Percentiles rank a stretch among this genome's conserved stretches.
phyloP scores from a whole-genome alignment of 2,113 vertebrate species.

The Pteruthius melanotis region DNA sequence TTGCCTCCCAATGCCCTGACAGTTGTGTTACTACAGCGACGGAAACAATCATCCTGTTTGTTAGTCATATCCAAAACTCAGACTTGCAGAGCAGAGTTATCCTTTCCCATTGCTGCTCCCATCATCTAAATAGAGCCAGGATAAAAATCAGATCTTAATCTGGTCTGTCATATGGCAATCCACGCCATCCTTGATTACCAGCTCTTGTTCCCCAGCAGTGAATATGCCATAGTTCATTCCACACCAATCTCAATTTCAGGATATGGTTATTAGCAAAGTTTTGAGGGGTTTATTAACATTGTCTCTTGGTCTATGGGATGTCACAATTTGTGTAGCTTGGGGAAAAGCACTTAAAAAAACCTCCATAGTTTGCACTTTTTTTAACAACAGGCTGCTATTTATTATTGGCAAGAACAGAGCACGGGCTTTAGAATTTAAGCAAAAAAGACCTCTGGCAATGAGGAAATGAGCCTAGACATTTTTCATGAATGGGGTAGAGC shows the following conservation, averaged over 20 bases:
- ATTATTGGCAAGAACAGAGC: conserved; percentile 65
- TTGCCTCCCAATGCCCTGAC: not conserved
- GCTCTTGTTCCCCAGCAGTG: not conserved
- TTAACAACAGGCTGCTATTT: conserved; percentile 56
- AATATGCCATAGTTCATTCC: not conserved
- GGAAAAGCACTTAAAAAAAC: conserved; percentile 20
- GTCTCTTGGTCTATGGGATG: conserved; percentile 22
- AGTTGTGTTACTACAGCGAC: not conserved
- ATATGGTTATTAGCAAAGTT: conserved; percentile 44
- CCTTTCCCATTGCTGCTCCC: not conserved
- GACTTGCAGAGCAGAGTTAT: not conserved
- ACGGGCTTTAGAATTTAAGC: conserved; percentile 65
- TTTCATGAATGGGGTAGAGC: conserved; percentile 73
- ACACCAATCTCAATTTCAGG: not conserved
- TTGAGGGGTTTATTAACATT: conserved; percentile 16
- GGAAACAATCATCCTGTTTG: not conserved
- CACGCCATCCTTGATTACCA: not conserved
- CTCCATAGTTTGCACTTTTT: conserved; percentile 43
- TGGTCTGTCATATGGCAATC: not conserved
- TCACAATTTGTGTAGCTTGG: conserved; percentile 9
- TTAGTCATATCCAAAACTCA: not conserved
- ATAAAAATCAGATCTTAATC: conserved; percentile 31
- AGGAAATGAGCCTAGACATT: conserved; percentile 68
- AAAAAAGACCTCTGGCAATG: conserved; percentile 70
- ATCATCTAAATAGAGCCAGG: not conserved